Conservation (phyloP, 2,797 vertebrate genomes). For the Peromyscus eremicus region DNA sequence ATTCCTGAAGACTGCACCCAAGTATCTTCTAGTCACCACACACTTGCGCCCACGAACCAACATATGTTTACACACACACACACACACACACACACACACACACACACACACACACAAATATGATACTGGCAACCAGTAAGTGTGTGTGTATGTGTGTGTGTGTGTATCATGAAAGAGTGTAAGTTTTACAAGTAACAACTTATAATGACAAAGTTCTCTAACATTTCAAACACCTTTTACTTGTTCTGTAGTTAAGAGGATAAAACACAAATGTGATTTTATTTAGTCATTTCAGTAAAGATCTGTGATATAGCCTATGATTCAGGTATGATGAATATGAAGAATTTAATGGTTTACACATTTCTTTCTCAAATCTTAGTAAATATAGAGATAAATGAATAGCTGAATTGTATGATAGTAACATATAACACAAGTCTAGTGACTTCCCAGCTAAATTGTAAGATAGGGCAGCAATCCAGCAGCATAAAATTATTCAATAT, state of each 20-base stretch:
- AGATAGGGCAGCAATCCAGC: background rate
- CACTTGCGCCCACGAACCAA: background rate
- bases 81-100: background rate
- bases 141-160: background rate
- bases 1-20: background rate
- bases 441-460: background rate
- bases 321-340: background rate
- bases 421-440: background rate
- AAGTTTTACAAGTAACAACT: background rate
- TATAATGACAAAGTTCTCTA: constrained; percentile 28
- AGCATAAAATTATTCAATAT: constrained; percentile 1
- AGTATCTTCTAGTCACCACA: background rate
- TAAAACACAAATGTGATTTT: background rate
- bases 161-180: background rate
- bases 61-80: background rate
- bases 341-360: background rate
- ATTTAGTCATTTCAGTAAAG: constrained; percentile 48
- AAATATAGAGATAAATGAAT: constrained; percentile 13
- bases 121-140: background rate
- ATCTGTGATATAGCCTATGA: background rate
- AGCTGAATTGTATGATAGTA: background rate
- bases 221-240: constrained; percentile 25
- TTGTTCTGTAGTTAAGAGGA: background rate
- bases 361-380: background rate
- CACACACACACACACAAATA: background rate